A percentile compares a stretch with the other conserved stretches of the same genome.
phyloP scores from a whole-genome alignment of 2,797 vertebrate species.

The Lutjanus campechanus region DNA sequence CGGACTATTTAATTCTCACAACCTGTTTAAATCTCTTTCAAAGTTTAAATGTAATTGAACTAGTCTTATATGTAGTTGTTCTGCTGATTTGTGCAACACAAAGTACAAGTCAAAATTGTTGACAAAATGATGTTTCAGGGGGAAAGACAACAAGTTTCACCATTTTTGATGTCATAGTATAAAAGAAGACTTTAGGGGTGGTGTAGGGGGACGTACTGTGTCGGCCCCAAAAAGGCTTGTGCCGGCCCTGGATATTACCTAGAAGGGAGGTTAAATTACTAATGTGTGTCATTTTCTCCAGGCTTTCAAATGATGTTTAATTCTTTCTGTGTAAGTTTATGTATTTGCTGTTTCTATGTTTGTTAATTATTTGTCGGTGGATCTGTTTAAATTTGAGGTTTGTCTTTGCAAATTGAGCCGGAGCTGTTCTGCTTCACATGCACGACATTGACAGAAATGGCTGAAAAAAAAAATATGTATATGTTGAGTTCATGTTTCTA shows the following conservation, averaged over 20 bases:
- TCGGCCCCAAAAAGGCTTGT: too few relatives aligned
- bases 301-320: conserved; percentile 11
- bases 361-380: conserved; percentile 15
- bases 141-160: not conserved
- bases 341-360: conserved; percentile 38
- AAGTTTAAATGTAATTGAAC: conserved; percentile 7
- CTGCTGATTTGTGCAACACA: not conserved
- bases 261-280: not conserved
- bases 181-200: too few relatives aligned
- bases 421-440: conserved; percentile 4
- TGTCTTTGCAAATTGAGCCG: conserved; percentile 16
- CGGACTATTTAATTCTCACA: not conserved
- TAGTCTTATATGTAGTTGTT: not conserved
- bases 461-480: not conserved
- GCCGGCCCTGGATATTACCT: not conserved
- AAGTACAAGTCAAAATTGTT: not conserved
- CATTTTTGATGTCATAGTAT: not conserved
- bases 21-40: not conserved
- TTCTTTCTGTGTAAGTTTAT: conserved; percentile 7
- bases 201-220: too few relatives aligned
- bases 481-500: conserved; percentile 29
- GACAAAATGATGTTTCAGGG: not conserved
- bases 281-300: conserved; percentile 9
- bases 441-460: conserved; percentile 3
- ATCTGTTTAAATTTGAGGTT: conserved; percentile 11